These are phyloP conservation scores for Catamblyrhynchus diadema DNA, from an alignment of 2,797 vertebrate genomes.

Conservation along the genomic window DNA sequence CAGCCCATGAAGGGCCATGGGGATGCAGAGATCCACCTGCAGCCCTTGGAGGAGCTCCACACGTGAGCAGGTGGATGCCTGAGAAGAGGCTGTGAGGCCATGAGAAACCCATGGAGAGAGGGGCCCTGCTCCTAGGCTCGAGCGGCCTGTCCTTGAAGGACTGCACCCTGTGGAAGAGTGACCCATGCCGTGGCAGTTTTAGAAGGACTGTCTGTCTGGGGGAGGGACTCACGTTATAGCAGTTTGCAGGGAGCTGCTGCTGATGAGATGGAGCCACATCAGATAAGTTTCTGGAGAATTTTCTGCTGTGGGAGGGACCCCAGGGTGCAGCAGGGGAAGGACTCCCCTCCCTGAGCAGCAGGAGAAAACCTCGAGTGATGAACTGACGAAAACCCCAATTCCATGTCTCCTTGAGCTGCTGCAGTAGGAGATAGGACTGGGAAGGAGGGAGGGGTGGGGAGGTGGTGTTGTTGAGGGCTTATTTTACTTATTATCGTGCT, in stretches of 20 bases:
- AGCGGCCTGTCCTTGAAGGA: neutral
- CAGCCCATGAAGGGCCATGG: too few relatives aligned
- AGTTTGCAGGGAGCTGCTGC: neutral
- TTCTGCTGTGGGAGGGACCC: neutral
- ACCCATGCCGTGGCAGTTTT: rapidly evolving
- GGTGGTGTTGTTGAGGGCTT: neutral
- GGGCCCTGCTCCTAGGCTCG: neutral
- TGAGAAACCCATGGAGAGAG: neutral
- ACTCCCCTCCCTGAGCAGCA: neutral
- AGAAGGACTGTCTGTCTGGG: rapidly evolving
- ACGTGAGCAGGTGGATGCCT: neutral
- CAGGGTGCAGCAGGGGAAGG: neutral
- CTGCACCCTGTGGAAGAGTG: neutral
- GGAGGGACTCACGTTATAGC: rapidly evolving
- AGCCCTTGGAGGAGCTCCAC: rapidly evolving
- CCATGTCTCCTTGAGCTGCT: rapidly evolving
- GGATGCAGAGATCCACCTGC: neutral
- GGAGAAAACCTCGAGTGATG: rapidly evolving
- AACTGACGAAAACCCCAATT: too few relatives aligned
- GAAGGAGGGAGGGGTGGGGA: neutral
- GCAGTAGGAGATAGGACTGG: neutral
- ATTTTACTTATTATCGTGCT: neutral
- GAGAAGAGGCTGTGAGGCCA: neutral
- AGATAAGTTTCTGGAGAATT: neutral
- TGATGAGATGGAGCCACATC: rapidly evolving